Evolutionary conservation across 2,797 vertebrate genomes (phyloP).

Genomic region (Euthynnus affinis): DNA sequence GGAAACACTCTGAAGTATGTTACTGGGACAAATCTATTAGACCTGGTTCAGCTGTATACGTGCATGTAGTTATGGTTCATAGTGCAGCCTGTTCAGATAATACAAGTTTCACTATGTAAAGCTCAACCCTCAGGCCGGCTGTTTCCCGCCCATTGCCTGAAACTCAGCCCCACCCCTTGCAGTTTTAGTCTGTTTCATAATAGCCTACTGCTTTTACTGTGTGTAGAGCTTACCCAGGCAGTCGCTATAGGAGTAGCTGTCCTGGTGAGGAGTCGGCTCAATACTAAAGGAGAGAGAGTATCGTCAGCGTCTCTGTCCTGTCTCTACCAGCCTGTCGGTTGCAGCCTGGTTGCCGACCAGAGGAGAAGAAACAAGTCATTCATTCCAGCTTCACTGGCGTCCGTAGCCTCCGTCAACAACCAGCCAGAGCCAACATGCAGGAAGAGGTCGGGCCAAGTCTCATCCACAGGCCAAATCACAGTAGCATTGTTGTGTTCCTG

Average conservation of each 20-base stretch:
- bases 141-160: constrained; percentile 77
- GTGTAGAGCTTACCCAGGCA: constrained; percentile 45
- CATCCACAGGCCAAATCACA: constrained; percentile 59
- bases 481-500: constrained; percentile 71
- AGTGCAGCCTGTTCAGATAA: constrained; percentile 25
- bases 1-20: not conserved
- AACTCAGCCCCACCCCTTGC: constrained; percentile 72
- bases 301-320: constrained; percentile 27
- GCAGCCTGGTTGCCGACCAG: constrained; percentile 23
- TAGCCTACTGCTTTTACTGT: constrained; percentile 37
- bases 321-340: constrained; percentile 46
- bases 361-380: constrained; percentile 71
- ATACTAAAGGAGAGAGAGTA: constrained; percentile 42
- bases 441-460: constrained; percentile 81
- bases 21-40: not conserved
- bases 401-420: constrained; percentile 50
- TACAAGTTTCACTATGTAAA: constrained; percentile 44
- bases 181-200: constrained; percentile 71
- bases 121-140: constrained; percentile 50
- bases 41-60: too few species aligned
- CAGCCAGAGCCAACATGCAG: constrained; percentile 74
- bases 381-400: constrained; percentile 54
- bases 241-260: constrained; percentile 51
- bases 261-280: constrained; percentile 43
- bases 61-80: not conserved